Evolutionary conservation across 2,888 invertebrate genomes (phyloP).

Genomic region (Apamea anceps): DNA sequence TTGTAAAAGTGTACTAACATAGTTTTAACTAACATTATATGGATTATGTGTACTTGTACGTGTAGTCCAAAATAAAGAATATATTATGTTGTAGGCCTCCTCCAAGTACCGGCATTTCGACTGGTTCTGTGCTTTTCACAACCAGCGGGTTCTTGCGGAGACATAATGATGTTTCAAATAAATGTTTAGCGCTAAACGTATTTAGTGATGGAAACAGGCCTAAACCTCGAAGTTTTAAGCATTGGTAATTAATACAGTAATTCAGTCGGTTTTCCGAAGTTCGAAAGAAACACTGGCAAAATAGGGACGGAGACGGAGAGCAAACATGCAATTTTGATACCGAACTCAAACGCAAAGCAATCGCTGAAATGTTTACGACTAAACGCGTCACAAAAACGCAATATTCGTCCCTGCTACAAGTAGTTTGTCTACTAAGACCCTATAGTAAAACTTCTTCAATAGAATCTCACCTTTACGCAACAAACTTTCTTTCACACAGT

Average conservation of each 20-base stretch:
- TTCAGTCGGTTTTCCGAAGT: background rate
- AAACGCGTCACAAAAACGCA: background rate
- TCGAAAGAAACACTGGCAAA: too few species aligned
- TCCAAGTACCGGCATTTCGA: too few species aligned
- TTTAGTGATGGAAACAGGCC: background rate
- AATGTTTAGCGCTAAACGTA: background rate
- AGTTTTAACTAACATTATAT: too few species aligned
- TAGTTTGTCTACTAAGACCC: background rate
- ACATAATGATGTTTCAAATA: background rate
- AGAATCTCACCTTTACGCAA: background rate
- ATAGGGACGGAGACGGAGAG: background rate
- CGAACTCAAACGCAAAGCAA: background rate
- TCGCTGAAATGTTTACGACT: background rate
- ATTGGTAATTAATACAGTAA: background rate
- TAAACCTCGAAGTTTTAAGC: background rate
- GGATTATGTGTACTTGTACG: too few species aligned
- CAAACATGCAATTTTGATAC: background rate
- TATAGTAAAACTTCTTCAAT: background rate
- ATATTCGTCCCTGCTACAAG: background rate
- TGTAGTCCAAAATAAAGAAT: too few species aligned
- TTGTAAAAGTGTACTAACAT: too few species aligned
- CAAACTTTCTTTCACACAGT: constrained; percentile 18
- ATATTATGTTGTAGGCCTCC: too few species aligned
- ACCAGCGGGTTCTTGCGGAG: background rate
- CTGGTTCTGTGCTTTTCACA: background rate